Base-by-base conservation (phyloP, 2,797 vertebrate species). In the Australoheros facetus region DNA sequence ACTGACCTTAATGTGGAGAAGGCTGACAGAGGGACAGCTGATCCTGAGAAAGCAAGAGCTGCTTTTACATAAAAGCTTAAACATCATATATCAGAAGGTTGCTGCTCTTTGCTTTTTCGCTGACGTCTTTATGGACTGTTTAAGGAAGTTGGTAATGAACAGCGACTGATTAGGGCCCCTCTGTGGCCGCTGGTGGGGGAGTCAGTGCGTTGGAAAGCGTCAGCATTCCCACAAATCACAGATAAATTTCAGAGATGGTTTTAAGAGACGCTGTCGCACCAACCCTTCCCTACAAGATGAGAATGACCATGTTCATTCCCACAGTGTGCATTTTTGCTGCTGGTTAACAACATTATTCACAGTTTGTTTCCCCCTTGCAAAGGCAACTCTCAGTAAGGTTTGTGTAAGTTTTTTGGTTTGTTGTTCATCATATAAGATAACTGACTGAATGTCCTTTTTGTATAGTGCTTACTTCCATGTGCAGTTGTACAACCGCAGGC, bases 81-180 rank as follows among this genome's bases (percentile, higher is more conserved):
- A 53, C 11, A 1, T 10, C 60, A 19, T 9, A 4, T 21, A 1
- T 32, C 55, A 23, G 51, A 60, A 78, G 77, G 56, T 19, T 8
- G 76, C 64, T 34, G 28, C 17, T 60, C 17, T 48, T 9, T 21
- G 42, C 37, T 17, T 7, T 51, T 21, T 10, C 2, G 8, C 73
- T 66, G 74, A 76, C 55, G 37, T 78, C 71, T 88, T 79, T 80
- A 82, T 21, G 74, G 71, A 12, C 16, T 4, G 45, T 77, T 82
- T 26, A 17, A 32, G 56, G 83, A 71, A 56, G 76, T 54, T n/a
- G 51, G 30, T 71, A 55, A 85, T 66, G 70, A 81, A 11, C 77
- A 17, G 58, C 5, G 42, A 78, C 72, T 45, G 74, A 70, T 79
- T 30, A 42, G 23, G 16, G 57, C 42, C 74, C 69, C 62, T 34